Base-by-base conservation (phyloP, 2,113 vertebrate genomes). In the Chionis minor region DNA sequence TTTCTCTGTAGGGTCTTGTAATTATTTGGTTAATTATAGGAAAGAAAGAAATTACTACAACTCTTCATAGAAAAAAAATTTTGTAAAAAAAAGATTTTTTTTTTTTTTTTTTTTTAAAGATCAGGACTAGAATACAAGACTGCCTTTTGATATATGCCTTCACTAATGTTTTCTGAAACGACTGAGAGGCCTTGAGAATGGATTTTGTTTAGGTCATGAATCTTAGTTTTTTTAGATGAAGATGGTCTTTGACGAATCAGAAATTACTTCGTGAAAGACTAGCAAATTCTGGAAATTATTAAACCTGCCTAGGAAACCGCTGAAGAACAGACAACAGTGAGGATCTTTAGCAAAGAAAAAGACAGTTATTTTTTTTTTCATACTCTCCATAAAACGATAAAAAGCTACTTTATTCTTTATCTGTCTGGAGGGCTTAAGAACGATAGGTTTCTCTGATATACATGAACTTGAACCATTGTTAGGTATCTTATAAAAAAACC, bases 221-320 rank as follows among this genome's bases (percentile, higher is more conserved):
- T 94, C 93, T 97, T 91, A 85, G 65, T 49, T 85, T 93, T 93
- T 95, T 93, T 15, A 88, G 94, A 96, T 87, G 81, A 92, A 92
- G 86, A 95, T 91, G 79, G 47, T 73, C 92, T 90, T 94, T 93
- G 93, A 93, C 40, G 63, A 97, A 97, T 88, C 90, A 77, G 71
- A 93, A 93, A 91, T 93, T 95, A 91, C 74, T 94, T 92, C 6
- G 13, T 28, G 63, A 67, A 88, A 81, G 67, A 73, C 54, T 15
- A 54, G 63, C 62, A 94, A 93, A 90, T 54, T 69, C 79, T 3
- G 4, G 71, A 59, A 96, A 88, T 73, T 54, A 82, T 88, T 94
- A 87, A 90, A 88, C 35, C 14, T 62, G 21, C 62, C 54, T 54
- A 38, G 70, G 62, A 66, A 90, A 58, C 21, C 4, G 8, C 35